phyloP scores from a whole-genome alignment of 2,888 invertebrate species.

The Polydrusus pterygomalis region DNA sequence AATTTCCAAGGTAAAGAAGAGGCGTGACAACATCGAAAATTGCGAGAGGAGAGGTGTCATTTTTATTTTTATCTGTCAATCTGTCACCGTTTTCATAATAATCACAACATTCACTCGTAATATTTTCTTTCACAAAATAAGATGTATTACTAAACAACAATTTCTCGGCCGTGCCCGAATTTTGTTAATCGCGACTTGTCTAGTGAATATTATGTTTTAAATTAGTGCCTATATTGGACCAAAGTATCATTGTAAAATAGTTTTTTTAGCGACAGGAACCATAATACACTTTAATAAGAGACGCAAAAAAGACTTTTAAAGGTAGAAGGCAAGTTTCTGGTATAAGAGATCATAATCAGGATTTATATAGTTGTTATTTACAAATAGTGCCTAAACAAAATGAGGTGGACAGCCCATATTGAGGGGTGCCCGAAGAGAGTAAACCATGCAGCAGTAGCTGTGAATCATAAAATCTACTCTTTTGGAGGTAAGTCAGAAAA shows the following conservation, averaged over 20 bases:
- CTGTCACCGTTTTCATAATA: conserved; percentile 23
- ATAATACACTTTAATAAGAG: conserved; percentile 10
- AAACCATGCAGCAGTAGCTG: conserved; percentile 92
- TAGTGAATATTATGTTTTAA: conserved; percentile 15
- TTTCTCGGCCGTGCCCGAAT: conserved; percentile 19
- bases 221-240: conserved; percentile 8
- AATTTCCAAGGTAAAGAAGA: not conserved
- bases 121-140: conserved; percentile 23
- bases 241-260: conserved; percentile 10
- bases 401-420: conserved; percentile 90
- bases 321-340: conserved; percentile 4
- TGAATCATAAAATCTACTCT: conserved; percentile 87
- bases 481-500: conserved; percentile 78
- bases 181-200: not conserved
- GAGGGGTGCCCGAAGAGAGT: conserved; percentile 94
- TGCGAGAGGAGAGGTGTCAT: conserved; percentile 14
- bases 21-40: not conserved
- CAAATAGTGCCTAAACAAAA: conserved; percentile 63
- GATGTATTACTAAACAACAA: conserved; percentile 21
- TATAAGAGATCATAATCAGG: not conserved
- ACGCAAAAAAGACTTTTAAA: conserved; percentile 13
- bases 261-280: not conserved
- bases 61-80: conserved; percentile 7
- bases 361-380: not conserved
- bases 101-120: conserved; percentile 39